Conservation (phyloP, 2,888 invertebrate species). For the Macrophya alboannulata region DNA sequence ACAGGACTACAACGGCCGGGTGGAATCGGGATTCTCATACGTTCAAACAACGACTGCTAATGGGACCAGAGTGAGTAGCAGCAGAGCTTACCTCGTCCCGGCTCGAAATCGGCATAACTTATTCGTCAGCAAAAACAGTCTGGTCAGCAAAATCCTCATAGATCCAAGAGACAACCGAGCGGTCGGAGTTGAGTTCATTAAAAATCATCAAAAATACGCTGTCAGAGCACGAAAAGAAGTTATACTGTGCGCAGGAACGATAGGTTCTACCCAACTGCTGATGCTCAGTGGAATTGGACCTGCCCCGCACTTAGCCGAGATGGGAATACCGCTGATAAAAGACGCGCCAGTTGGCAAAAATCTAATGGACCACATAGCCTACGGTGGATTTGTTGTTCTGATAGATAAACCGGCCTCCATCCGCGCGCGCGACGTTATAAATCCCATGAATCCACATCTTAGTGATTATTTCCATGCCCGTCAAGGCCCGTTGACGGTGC, state of each 20-base stretch:
- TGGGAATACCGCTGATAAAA: conserved; percentile 82
- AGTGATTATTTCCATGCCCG: conserved; percentile 82
- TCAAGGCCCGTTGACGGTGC: conserved; percentile 83
- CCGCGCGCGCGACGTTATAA: conserved; percentile 54
- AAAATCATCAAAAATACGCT: conserved; percentile 81
- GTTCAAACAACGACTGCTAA: conserved; percentile 85
- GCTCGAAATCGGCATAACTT: conserved; percentile 84
- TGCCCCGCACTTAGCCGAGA: conserved; percentile 82
- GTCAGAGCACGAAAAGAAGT: conserved; percentile 87
- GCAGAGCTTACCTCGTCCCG: conserved; percentile 86
- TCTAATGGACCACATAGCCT: conserved; percentile 87
- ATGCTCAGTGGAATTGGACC: conserved; percentile 92
- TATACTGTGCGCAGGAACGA: conserved; percentile 88
- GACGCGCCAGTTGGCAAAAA: conserved; percentile 86
- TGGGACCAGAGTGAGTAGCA: conserved; percentile 86
- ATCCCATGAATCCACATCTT: conserved; percentile 63
- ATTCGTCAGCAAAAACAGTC: conserved; percentile 83
- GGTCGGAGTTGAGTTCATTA: conserved; percentile 84
- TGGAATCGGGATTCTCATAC: conserved; percentile 84
- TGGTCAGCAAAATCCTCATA: conserved; percentile 84
- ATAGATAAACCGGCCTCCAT: conserved; percentile 75
- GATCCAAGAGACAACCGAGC: conserved; percentile 82
- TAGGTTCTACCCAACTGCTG: conserved; percentile 90
- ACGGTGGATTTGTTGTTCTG: conserved; percentile 84
- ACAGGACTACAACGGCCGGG: conserved; percentile 85